Base-by-base conservation (phyloP, 2,888 invertebrate genomes). In the Allacma fusca region DNA sequence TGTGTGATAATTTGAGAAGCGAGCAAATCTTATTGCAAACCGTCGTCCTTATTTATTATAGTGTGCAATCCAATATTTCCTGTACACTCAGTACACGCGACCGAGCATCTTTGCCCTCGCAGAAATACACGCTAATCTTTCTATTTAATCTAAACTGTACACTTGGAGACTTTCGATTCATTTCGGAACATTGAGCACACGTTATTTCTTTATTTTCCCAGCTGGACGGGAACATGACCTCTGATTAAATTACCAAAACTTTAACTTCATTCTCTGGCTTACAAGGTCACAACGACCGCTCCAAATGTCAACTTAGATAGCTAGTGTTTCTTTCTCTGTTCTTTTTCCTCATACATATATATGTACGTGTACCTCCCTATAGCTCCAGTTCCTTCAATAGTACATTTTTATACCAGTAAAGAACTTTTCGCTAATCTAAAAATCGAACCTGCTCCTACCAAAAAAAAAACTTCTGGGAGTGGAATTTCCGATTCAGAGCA, bases 11-110 rank as follows among this genome's bases (percentile, higher is more conserved):
- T 28, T 28, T 65, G 65, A 26, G 26, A 29, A 28, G 28, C 19
- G 28, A 28, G 65, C 9, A 65, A 65, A 65, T 26, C 65, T 29
- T 29, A 9, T 65, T 21, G 28, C 28, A 28, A 4, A 19, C 28
- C 28, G 26, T 65, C 28, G 26, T 65, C 28, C 65, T 65, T 28
- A 26, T 65, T 65, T 65, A 65, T 62, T 62, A 23, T 12, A 21
- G 21, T 28, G 65, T 65, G 24, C 65, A 65, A 65, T 65, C 65
- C 65, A 65, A 65, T 65, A 65, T 65, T 65, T 65, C 29, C 65
- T 65, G 24, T 28, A 24, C 65, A 26, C 26, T 1, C 65, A 1
- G n/a, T 4, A 65, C 65, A 65, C 65, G 65, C 65, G 29, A 65
- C 50, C n/a, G 9, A 50, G 50, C 50, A 50, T 50, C 50, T 50